Evolutionary conservation across 1,140 invertebrate genomes (phyloP), one percentile per base, ranked within the genome.

Genomic region (Zeugodacus cucurbitae): DNA sequence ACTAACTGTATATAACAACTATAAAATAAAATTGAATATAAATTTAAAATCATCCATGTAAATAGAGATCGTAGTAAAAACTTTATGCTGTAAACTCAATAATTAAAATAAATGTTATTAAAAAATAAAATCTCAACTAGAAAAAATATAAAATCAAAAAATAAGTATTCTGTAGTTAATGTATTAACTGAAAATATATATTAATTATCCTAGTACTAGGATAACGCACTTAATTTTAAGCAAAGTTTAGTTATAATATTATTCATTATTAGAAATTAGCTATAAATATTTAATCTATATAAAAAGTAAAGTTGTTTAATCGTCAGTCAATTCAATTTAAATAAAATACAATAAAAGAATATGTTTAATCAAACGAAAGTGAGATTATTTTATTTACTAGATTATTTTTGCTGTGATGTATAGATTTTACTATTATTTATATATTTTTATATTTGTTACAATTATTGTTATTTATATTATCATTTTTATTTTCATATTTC

Each of bases 281-380:
- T 54, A 54, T 54, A 54, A 2, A 26, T 10, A 62, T 22, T 62
- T 62, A 62, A 62, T 8, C 58, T 7, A 62, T 62, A 62, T 62
- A n/a, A 62, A 62, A 62, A 2, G n/a, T 54, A 54, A 82, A 82
- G 41, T 82, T 82, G 74, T 82, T 82, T 48, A 78, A 78, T 41
- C 34, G n/a, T 78, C 32, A 41, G 32, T 37, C 34, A 82, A 82
- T 82, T 82, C 44, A 41, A 82, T 26, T 10, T 54, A 48, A 82
- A 82, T 82, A 82, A 82, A 82, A 70, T 70, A 34, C 67, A 74
- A 74, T 3, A n/a, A 82, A 82, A 70, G n/a, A 20, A 54, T 20
- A 54, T 54, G 48, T 4, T 54, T 54, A 54, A 54, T 20, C 48
- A 54, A 82, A 82, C 7, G 5, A 3, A 48, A 11, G 2, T 48